phyloP scores from a whole-genome alignment of 2,113 vertebrate genomes.

The Pao palembangensis region DNA sequence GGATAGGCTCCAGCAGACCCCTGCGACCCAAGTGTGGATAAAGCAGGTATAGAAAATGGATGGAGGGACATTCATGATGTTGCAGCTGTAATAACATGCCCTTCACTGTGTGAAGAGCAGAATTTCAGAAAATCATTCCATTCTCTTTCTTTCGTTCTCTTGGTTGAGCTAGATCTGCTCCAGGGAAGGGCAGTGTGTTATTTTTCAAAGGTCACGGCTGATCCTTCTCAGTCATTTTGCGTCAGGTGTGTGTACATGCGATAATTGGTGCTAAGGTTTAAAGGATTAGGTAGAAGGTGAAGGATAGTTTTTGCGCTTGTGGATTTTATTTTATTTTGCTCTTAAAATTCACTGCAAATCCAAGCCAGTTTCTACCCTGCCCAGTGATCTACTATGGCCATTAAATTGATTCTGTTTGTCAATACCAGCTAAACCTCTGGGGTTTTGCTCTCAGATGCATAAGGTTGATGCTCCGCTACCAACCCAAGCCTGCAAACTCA shows the following conservation, averaged over 20 bases:
- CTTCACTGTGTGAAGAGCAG: neutral
- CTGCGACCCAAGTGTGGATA: too few species aligned
- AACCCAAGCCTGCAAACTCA: neutral
- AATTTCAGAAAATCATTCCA: neutral
- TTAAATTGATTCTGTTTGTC: neutral
- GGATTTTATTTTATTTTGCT: neutral
- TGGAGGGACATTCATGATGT: neutral
- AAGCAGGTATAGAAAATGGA: too few species aligned
- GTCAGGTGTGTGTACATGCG: constrained; percentile 2
- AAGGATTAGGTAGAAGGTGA: neutral
- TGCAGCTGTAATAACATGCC: neutral
- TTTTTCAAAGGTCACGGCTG: constrained; percentile 21
- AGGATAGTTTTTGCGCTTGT: neutral
- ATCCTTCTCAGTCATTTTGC: constrained; percentile 4
- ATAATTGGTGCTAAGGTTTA: neutral
- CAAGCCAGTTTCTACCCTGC: neutral
- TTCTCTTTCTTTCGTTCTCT: too few species aligned
- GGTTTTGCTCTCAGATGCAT: too few species aligned
- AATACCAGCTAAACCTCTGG: neutral
- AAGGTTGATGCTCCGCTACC: neutral
- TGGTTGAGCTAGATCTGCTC: neutral
- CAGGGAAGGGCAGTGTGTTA: constrained; percentile 18
- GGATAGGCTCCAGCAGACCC: too few species aligned
- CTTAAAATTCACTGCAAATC: neutral
- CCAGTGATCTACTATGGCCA: neutral